Percentiles rank a stretch among this genome's conserved stretches.
Evolutionary conservation across 2,113 vertebrate species (phyloP).

Genomic region (Apteryx mantelli): DNA sequence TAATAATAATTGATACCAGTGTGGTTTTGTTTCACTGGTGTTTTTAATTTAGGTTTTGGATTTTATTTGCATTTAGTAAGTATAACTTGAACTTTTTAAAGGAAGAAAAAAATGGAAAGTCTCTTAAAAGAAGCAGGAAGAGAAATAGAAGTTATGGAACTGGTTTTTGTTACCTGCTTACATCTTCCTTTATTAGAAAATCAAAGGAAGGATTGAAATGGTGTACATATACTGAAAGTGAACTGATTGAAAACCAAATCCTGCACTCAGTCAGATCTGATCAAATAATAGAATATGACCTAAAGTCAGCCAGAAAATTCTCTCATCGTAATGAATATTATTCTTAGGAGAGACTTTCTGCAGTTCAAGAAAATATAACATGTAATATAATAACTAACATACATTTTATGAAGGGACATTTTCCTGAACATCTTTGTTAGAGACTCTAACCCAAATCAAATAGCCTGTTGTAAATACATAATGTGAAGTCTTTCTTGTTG

Average conservation of each 20-base stretch:
- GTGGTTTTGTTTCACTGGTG: neutral
- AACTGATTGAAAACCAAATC: neutral
- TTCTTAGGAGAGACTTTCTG: neutral
- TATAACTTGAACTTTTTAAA: neutral
- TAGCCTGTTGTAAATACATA: neutral
- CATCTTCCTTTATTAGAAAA: neutral
- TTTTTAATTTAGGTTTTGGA: neutral
- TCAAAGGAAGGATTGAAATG: neutral
- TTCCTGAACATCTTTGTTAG: neutral
- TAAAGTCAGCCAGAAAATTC: neutral
- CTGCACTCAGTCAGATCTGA: neutral
- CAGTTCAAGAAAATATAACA: neutral
- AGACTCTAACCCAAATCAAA: neutral
- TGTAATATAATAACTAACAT: neutral
- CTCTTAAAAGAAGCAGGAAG: neutral
- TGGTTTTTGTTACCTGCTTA: neutral
- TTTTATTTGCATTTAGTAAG: neutral
- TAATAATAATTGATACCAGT: neutral
- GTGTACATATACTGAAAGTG: neutral
- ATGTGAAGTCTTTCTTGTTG: neutral
- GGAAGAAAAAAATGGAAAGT: accelerated
- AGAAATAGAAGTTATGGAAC: neutral
- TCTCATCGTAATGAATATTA: neutral
- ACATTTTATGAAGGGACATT: neutral
- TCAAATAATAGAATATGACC: neutral